Evolutionary conservation across 2,797 vertebrate genomes (phyloP).

Genomic region (Potorous gilbertii): DNA sequence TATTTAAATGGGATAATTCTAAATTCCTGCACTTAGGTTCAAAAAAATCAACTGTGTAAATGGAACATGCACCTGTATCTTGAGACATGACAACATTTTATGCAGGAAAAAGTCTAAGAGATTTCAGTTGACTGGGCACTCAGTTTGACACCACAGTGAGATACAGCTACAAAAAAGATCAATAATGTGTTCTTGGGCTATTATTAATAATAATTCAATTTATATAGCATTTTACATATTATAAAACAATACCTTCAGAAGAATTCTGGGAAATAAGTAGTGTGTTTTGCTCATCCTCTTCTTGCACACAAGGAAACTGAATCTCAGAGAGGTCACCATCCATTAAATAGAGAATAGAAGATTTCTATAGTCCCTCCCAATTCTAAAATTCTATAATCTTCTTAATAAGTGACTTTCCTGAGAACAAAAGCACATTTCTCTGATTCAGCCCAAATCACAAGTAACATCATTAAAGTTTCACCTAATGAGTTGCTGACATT

Average conservation of each 20-base stretch:
- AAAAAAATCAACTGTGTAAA: not conserved
- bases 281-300: not conserved
- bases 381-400: not conserved
- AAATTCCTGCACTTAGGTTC: not conserved
- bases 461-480: not conserved
- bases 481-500: not conserved
- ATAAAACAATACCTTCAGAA: not conserved
- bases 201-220: not conserved
- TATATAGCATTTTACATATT: not conserved
- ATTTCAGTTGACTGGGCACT: not conserved
- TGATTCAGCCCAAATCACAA: not conserved
- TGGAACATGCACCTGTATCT: not conserved
- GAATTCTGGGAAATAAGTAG: not conserved
- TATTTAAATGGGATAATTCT: not conserved
- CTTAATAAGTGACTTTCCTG: not conserved
- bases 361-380: not conserved
- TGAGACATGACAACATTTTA: not conserved
- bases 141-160: not conserved
- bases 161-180: not conserved
- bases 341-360: not conserved
- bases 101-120: not conserved
- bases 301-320: not conserved
- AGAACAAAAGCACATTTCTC: not conserved
- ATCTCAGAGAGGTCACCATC: not conserved
- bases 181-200: not conserved